Conservation (phyloP, 2,888 invertebrate species). For the Scaptomyza polygonia region DNA sequence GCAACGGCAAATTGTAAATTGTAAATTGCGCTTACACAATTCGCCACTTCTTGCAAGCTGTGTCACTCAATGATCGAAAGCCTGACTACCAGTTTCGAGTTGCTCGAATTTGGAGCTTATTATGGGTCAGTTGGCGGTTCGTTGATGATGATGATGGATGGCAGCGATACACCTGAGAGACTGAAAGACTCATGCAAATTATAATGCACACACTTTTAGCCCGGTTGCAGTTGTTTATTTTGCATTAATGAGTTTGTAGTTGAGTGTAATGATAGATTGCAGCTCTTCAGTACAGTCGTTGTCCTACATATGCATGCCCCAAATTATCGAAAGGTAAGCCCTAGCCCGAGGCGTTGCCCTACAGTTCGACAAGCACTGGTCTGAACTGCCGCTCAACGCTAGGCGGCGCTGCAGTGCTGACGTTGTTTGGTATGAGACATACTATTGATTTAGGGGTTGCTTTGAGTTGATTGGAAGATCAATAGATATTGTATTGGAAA, state of each 20-base stretch:
- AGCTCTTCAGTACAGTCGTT: constrained; percentile 23
- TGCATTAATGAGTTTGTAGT: constrained; percentile 76
- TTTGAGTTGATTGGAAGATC: constrained; percentile 69
- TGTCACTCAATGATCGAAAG: constrained; percentile 66
- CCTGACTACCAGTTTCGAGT: constrained; percentile 29
- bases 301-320: constrained; percentile 37
- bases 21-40: constrained; percentile 51
- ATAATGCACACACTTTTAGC: constrained; percentile 42
- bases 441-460: constrained; percentile 76
- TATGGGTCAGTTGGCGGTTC: constrained; percentile 49
- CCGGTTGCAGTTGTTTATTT: constrained; percentile 68
- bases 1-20: constrained; percentile 43
- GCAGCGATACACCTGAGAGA: constrained; percentile 13
- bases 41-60: constrained; percentile 19
- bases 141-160: constrained; percentile 39
- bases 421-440: constrained; percentile 5
- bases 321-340: constrained; percentile 53
- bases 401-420: constrained; percentile 57
- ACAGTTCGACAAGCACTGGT: constrained; percentile 54
- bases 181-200: constrained; percentile 59
- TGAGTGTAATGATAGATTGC: constrained; percentile 66
- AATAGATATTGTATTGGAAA: constrained; percentile 55
- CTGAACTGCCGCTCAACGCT: constrained; percentile 32
- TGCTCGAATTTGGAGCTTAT: constrained; percentile 38
- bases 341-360: constrained; percentile 17